Base-by-base conservation (phyloP, 2,888 invertebrate genomes). In the Chorisops tibialis region DNA sequence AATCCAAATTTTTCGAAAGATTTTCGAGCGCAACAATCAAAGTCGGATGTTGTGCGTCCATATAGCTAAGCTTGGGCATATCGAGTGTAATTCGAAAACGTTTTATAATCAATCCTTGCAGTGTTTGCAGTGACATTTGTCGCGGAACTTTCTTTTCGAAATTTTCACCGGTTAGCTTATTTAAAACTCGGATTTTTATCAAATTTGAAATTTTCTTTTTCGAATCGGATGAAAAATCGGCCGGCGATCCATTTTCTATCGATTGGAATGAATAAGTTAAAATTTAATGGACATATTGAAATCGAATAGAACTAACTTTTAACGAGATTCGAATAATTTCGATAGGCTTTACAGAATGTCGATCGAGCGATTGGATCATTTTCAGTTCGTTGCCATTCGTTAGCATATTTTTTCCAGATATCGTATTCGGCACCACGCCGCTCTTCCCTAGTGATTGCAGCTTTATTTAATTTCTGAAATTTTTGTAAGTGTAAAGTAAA, bases 401-500 rank as follows among this genome's bases (percentile, higher is more conserved):
- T 77, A 0, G 90, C 91, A 75, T 87, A 87, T 19, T 86, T 83
- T 76, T 94, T 95, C 76, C 96, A 79, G 71, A 96, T 94, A 79
- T 96, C 96, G 65, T 93, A 89, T 72, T 96, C 95, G 0, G 95
- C 91, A 2, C 93, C 94, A 66, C 88, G 84, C 59, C 93, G 84
- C 63, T 91, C 87, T 61, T 86, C 86, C 0, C 80, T 72, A 0
- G 81, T 81, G 66, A 95, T 87, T 67, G 81, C 77, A 1, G 86
- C 85, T 37, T 89, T 88, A 78, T 91, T 92, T 14, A 92, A 77
- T 19, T 41, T 54, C 65, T 65, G 19, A 11, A 51, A 56, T 30
- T 6, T 37, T 12, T 30, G 22, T 1, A 18, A 30, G 24, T 4
- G 4, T 24, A n/a, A n/a, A n/a, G n/a, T n/a, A n/a, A n/a, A n/a